These are phyloP conservation scores for Mionectes olivaceus DNA, from an alignment of 2,797 vertebrate genomes.

Conservation along the genomic window DNA sequence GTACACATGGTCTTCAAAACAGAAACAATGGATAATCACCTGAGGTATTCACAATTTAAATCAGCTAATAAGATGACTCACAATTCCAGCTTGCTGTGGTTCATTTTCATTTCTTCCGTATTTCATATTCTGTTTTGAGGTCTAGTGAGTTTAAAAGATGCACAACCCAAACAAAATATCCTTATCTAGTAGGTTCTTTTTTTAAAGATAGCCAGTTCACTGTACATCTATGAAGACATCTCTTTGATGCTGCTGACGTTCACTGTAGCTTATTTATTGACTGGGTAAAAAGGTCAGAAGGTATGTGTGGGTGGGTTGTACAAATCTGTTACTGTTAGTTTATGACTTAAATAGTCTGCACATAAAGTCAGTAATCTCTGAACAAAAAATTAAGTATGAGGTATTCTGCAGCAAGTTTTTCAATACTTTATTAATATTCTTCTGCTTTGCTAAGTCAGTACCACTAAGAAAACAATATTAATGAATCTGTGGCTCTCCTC, in stretches of 20 bases:
- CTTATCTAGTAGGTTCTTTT: neutral
- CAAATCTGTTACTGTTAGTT: neutral
- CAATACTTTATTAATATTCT: neutral
- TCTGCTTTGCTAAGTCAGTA: neutral
- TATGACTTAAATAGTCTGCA: neutral
- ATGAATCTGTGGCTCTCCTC: neutral
- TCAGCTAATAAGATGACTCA: neutral
- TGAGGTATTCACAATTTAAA: neutral
- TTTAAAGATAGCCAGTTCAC: neutral
- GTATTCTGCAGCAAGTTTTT: neutral
- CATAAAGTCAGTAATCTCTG: neutral
- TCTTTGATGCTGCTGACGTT: neutral
- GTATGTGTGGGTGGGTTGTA: accelerated
- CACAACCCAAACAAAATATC: neutral
- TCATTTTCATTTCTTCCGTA: neutral
- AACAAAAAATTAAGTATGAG: neutral
- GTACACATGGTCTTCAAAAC: neutral
- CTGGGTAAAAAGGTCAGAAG: neutral
- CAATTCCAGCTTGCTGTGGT: neutral
- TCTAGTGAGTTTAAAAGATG: neutral
- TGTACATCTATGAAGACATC: neutral
- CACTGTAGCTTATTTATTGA: neutral
- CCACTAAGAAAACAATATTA: neutral
- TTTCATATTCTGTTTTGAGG: neutral
- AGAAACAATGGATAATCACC: neutral